Conservation (phyloP, 1,140 invertebrate species). For the Trachymyrmex cornetzi region DNA sequence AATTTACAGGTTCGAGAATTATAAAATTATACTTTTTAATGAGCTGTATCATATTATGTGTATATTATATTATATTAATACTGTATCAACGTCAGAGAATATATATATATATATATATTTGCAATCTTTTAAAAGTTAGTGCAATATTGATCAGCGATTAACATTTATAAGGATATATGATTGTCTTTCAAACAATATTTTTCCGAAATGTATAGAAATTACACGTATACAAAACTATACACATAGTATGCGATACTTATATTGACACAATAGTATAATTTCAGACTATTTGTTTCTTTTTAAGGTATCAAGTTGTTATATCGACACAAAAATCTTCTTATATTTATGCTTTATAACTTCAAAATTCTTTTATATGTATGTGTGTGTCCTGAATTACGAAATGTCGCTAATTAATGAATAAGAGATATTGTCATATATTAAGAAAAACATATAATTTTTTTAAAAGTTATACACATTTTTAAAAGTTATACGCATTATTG, state of each 20-base stretch:
- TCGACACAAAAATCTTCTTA: constrained; percentile 8
- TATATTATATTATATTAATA: constrained; percentile 38
- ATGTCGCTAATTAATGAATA: constrained; percentile 44
- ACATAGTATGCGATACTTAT: constrained; percentile 22
- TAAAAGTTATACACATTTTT: constrained; percentile 4
- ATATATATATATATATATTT: constrained; percentile 54
- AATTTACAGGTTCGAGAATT: constrained; percentile 7
- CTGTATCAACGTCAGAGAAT: constrained; percentile 16
- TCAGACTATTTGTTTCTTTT: constrained; percentile 13
- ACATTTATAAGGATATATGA: background rate
- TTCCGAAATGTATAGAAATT: constrained; percentile 27
- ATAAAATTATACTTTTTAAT: constrained; percentile 44
- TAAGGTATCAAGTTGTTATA: constrained; percentile 35
- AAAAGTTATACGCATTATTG: background rate
- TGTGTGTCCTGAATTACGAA: constrained; percentile 16
- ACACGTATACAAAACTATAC: constrained; percentile 3
- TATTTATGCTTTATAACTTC: constrained; percentile 44
- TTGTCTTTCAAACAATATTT: constrained; percentile 29
- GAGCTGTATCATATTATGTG: constrained; percentile 53
- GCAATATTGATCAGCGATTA: background rate
- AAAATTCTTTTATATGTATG: constrained; percentile 20
- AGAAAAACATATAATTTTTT: constrained; percentile 28
- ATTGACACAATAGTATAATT: constrained; percentile 24
- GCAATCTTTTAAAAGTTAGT: constrained; percentile 38
- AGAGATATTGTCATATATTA: constrained; percentile 26